A percentile compares a stretch with the other conserved stretches of the same genome.
phyloP scores from a whole-genome alignment of 2,888 invertebrate species.

The Athalia circularis region DNA sequence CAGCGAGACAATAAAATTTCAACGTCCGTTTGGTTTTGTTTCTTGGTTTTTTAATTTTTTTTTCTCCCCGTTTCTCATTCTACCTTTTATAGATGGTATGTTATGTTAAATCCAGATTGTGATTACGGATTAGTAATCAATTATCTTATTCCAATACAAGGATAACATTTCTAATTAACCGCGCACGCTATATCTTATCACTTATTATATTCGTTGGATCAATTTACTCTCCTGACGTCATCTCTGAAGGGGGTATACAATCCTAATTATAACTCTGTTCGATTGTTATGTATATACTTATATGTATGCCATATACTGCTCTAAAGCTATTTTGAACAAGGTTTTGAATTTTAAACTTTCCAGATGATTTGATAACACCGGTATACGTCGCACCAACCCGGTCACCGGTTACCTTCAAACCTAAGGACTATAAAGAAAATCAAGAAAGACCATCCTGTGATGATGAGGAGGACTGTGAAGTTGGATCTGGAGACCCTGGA shows the following conservation, averaged over 20 bases:
- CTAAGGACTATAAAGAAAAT: slow-evolving; percentile 63
- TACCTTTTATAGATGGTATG: too few relatives aligned
- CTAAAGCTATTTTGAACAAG: background rate
- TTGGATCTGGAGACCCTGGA: slow-evolving; percentile 85
- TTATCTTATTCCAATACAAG: slow-evolving; percentile 10
- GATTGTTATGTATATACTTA: background rate
- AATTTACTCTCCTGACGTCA: slow-evolving; percentile 15
- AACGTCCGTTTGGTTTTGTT: background rate
- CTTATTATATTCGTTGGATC: slow-evolving; percentile 3
- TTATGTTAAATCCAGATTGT: too few relatives aligned
- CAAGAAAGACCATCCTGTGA: slow-evolving; percentile 77
- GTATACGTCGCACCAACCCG: slow-evolving; percentile 90
- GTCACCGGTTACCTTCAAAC: slow-evolving; percentile 76
- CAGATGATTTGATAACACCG: slow-evolving; percentile 93
- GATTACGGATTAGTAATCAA: background rate
- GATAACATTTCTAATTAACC: background rate
- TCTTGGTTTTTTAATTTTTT: background rate
- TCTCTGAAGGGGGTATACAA: background rate
- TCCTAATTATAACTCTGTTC: slow-evolving; percentile 34
- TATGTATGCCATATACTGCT: background rate
- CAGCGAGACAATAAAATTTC: background rate
- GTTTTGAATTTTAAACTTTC: slow-evolving; percentile 42
- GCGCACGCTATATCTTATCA: slow-evolving; percentile 4
- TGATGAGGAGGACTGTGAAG: slow-evolving; percentile 89
- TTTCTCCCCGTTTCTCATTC: too few relatives aligned